Percentiles rank a stretch among this genome's conserved stretches.
Conservation (phyloP, 2,888 invertebrate genomes). For the Nemapogon koenigi region DNA sequence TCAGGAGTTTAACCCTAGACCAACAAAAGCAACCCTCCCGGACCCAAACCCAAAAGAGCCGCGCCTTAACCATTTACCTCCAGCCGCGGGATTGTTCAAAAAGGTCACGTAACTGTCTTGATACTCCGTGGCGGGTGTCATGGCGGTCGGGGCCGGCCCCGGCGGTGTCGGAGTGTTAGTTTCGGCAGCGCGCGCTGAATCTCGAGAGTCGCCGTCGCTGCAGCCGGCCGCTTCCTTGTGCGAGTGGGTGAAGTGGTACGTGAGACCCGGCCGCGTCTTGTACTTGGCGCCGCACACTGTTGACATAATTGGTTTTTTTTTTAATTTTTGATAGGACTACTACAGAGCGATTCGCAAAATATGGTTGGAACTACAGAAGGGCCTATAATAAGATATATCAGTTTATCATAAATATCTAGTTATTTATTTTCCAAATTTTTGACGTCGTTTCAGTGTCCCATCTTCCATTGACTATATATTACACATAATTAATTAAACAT, state of each 20-base stretch:
- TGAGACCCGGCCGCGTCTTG: slow-evolving; percentile 95
- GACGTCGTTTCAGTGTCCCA: no score
- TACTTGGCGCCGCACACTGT: slow-evolving; percentile 95
- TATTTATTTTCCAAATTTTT: no score
- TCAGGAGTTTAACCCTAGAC: no score
- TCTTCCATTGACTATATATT: no score
- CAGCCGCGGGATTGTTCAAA: slow-evolving; percentile 66
- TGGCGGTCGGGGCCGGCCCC: slow-evolving; percentile 24
- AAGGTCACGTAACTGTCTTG: slow-evolving; percentile 74
- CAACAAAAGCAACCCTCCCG: no score
- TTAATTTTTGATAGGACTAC: no score
- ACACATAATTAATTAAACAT: background rate
- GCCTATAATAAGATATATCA: no score
- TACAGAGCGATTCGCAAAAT: no score
- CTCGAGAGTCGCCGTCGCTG: slow-evolving; percentile 40
- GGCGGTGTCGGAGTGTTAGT: slow-evolving; percentile 27
- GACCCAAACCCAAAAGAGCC: background rate
- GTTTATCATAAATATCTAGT: no score
- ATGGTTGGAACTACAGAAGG: no score
- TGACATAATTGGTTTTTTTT: no score
- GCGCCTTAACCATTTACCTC: slow-evolving; percentile 39
- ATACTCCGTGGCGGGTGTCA: slow-evolving; percentile 54
- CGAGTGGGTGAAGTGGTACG: slow-evolving; percentile 94
- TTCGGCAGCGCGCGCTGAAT: slow-evolving; percentile 30
- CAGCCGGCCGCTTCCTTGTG: slow-evolving; percentile 68